Base-by-base conservation (phyloP, 2,888 invertebrate genomes). In the Monopis laevigella region DNA sequence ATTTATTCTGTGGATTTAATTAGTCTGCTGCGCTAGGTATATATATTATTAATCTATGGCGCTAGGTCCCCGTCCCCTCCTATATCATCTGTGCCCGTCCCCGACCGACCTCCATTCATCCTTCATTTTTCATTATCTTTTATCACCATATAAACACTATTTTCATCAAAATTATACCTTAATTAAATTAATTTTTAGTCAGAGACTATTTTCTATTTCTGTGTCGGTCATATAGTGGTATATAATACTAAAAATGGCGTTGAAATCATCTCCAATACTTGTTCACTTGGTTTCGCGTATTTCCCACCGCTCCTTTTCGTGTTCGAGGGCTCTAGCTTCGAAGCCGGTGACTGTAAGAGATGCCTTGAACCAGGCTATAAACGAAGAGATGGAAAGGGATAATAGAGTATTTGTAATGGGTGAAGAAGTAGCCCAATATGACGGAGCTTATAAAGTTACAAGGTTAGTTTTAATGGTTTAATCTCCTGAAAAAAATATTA, bases 381-480 rank as follows among this genome's bases (percentile, higher is more conserved):
- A 98, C 65, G 98, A 99, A 64, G 99, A 99, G 81, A 91, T 99
- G 87, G 88, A 90, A 55, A 85, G 90, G 45, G 98, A 99, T 65
- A 95, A 97, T 21, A 84, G 84, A 45, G 96, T 96, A 0, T 96
- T 96, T 65, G 62, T 97, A 29, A 57, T 98, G 47, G 99, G 98
- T 28, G 98, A 99, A 70, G 99, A 99, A 81, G 98, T 99, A 1
- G 98, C 98, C n/a, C 89, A 92, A 72, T 98, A 98, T 61, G 98
- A 98, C 64, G 98, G 98, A 47, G 97, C 98, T 38, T 98, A 98
- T 65, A 93, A 98, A 89, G 92, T 98, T 18, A 90, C 89, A 45
- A 83, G 84, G 71, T 80, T 52, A 48, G 45, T 36, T 34, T n/a
- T 11, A 3, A 29, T n/a, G n/a, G n/a, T n/a, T n/a, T n/a, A n/a